Base-by-base conservation (phyloP, 2,888 invertebrate species). In the Heliconius ethilla region DNA sequence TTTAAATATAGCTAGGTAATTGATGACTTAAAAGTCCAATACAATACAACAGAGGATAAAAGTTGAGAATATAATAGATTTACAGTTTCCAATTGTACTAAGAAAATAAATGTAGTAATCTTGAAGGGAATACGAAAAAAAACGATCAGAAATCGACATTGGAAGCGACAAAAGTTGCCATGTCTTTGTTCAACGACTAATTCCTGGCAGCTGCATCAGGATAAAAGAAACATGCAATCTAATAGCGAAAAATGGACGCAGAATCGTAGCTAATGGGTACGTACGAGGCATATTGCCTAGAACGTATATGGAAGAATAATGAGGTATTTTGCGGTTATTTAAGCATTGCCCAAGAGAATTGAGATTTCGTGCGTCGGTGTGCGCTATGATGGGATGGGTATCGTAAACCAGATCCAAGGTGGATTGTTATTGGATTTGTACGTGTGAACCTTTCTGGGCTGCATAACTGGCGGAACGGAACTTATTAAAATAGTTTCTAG, bases 311-410 rank as follows among this genome's bases (percentile, higher is more conserved):
- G 93, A 93, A 92, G 93, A 90, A 92, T 92, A 92, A 92, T 93
- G 92, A 90, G 93, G 90, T 90, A 93, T 94, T 93, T 94, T 94
- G 94, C 92, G 94, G 94, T 93, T 93, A 90, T 93, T 93, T 93
- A 92, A 92, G 88, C 89, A 87, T 92, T 93, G 91, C 91, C 90
- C 91, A 92, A 92, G 92, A 87, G 92, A 92, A 93, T 92, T 90
- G 92, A 90, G 91, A 92, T 90, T 91, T 92, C 92, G 93, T 93
- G 93, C 91, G 90, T 91, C 86, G 89, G 89, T 88, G 88, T 82
- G 85, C 86, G 78, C 86, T 89, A 88, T 88, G 90, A 91, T 90
- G 89, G 86, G 85, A 85, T 82, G 86, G 87, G 85, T 89, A 90
- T 90, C 90, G 85, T 87, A 89, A 89, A 90, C 89, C 87, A 90